phyloP scores from a whole-genome alignment of 2,888 invertebrate genomes.

The Pseudanteris insignis region DNA sequence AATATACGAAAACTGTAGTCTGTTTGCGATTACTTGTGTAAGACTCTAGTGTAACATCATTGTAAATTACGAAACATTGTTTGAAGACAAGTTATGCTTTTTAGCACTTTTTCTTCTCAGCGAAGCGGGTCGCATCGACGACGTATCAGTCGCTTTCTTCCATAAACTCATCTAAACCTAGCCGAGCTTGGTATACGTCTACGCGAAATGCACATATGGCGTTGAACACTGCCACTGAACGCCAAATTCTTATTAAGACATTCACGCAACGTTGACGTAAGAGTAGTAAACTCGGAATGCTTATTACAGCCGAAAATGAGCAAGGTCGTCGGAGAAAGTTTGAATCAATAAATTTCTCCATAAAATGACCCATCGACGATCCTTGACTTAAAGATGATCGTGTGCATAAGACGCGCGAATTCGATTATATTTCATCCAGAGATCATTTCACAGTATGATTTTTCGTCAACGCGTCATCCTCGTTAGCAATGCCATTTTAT shows the following conservation, averaged over 20 bases:
- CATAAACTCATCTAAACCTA: too few species aligned
- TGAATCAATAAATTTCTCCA: constrained; percentile 45
- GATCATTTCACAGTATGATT: constrained; percentile 19
- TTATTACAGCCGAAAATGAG: constrained; percentile 42
- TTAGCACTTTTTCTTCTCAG: too few species aligned
- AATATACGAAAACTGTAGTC: too few species aligned
- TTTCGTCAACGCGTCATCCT: constrained; percentile 12
- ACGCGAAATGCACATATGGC: constrained; percentile 4
- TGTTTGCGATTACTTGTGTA: too few species aligned
- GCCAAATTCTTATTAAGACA: constrained; percentile 35
- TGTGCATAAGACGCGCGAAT: constrained; percentile 35
- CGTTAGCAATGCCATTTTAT: constrained; percentile 17
- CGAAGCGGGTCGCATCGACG: too few species aligned
- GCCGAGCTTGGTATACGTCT: not conserved
- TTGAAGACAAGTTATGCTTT: too few species aligned
- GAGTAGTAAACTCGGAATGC: constrained; percentile 38
- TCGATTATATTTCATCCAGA: constrained; percentile 9
- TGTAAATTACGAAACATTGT: too few species aligned
- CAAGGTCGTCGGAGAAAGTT: constrained; percentile 45
- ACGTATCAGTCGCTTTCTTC: too few species aligned
- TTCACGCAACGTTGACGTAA: constrained; percentile 40
- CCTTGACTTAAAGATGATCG: constrained; percentile 32
- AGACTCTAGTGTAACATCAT: too few species aligned
- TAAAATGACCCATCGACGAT: constrained; percentile 35
- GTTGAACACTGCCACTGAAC: constrained; percentile 10